phyloP scores from a whole-genome alignment of 1,140 invertebrate genomes.

The Pentalonia nigronervosa region DNA sequence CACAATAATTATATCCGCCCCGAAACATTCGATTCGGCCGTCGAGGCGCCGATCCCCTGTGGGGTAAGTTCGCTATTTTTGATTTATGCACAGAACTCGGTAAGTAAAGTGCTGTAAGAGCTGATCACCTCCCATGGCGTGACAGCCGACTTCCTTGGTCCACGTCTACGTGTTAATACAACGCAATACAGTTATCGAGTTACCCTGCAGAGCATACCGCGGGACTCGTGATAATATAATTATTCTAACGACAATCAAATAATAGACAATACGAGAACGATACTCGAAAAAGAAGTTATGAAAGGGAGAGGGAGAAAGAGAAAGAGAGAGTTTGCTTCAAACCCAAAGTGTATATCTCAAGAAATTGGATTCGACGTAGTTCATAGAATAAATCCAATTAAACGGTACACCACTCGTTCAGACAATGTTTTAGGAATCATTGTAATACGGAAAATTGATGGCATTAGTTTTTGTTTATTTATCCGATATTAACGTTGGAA shows the following conservation, averaged over 20 bases:
- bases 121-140: neutral
- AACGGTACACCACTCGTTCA: neutral
- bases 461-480: too few relatives aligned
- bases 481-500: too few relatives aligned
- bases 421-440: neutral
- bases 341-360: neutral
- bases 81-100: slow-evolving; percentile 33
- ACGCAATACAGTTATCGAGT: neutral
- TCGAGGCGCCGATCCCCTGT: slow-evolving; percentile 29
- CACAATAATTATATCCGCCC: neutral
- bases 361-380: neutral
- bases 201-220: neutral
- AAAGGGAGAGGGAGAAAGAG: neutral
- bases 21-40: neutral
- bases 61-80: slow-evolving; percentile 19
- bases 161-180: neutral
- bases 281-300: neutral
- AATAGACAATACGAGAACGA: neutral
- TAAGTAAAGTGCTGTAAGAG: neutral
- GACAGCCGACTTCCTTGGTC: neutral
- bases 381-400: neutral
- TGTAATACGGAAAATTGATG: neutral
- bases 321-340: neutral
- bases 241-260: neutral
- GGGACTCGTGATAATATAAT: neutral